Evolutionary conservation across 2,888 invertebrate genomes (phyloP).

Genomic region (Gandaritis pyraliata): DNA sequence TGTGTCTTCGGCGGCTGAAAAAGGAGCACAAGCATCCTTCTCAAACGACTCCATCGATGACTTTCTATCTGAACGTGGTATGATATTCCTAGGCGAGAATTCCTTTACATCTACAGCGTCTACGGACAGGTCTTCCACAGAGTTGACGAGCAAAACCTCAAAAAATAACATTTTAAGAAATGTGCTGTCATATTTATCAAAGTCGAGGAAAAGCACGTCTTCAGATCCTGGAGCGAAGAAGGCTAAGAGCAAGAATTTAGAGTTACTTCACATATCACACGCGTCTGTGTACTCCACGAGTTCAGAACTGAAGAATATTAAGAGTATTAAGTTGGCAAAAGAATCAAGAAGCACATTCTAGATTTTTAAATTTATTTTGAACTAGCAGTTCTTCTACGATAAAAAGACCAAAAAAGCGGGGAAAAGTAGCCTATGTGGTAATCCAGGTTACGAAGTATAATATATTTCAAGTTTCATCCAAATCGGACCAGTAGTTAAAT

Average conservation of each 20-base stretch:
- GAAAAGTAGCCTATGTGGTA: too few species aligned
- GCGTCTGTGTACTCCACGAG: constrained; percentile 63
- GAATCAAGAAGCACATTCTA: constrained; percentile 67
- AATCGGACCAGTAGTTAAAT: too few species aligned
- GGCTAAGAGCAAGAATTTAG: constrained; percentile 54
- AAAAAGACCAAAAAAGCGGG: too few species aligned
- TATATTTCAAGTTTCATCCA: too few species aligned
- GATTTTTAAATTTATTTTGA: constrained; percentile 36
- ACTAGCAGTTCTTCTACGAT: too few species aligned
- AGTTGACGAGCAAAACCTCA: constrained; percentile 63
- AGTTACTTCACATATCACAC: constrained; percentile 67
- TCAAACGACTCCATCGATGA: constrained; percentile 75
- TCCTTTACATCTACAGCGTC: constrained; percentile 56
- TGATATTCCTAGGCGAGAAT: constrained; percentile 59
- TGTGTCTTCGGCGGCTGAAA: constrained; percentile 56
- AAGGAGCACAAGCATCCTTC: constrained; percentile 66
- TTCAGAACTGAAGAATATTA: constrained; percentile 40
- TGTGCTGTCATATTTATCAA: constrained; percentile 58
- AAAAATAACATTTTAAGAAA: constrained; percentile 66
- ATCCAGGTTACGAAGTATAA: too few species aligned
- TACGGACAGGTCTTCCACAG: constrained; percentile 30
- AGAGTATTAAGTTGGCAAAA: constrained; percentile 47
- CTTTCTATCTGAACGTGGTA: constrained; percentile 65
- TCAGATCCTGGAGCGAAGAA: constrained; percentile 65
- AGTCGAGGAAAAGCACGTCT: constrained; percentile 51